Evolutionary conservation across 2,113 vertebrate genomes (phyloP).

Genomic region (Solenodon paradoxus): DNA sequence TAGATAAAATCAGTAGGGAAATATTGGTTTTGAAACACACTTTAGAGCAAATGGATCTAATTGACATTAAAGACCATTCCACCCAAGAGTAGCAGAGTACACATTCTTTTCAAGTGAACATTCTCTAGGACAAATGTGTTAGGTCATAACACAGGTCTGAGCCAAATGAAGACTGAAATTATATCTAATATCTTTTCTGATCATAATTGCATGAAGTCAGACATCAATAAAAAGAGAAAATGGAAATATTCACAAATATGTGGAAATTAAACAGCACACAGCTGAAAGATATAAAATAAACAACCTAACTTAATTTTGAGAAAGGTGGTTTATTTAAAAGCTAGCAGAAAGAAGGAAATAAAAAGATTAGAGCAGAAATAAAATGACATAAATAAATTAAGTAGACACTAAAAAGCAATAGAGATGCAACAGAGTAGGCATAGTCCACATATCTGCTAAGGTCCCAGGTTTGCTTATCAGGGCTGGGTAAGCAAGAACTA

Average conservation of each 20-base stretch:
- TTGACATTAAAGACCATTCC: neutral
- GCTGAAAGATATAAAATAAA: neutral
- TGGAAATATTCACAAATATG: neutral
- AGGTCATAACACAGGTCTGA: neutral
- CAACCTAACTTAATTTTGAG: neutral
- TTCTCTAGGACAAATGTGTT: neutral
- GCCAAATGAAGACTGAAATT: neutral
- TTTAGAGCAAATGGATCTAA: neutral
- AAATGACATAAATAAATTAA: neutral
- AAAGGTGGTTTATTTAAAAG: neutral
- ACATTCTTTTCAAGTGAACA: neutral
- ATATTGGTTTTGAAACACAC: neutral
- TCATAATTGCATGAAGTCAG: neutral
- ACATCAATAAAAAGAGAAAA: neutral
- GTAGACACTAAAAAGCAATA: too few species aligned
- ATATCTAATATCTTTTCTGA: neutral
- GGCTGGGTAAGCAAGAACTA: too few species aligned
- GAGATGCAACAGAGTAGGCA: too few species aligned
- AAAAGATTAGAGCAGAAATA: neutral
- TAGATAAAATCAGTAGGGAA: neutral
- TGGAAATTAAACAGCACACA: neutral
- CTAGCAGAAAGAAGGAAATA: neutral
- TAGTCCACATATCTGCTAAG: too few species aligned
- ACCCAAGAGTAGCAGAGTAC: neutral
- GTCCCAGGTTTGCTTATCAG: too few species aligned